Conservation (phyloP, 2,888 invertebrate species). For the Sarcophaga variegata region DNA sequence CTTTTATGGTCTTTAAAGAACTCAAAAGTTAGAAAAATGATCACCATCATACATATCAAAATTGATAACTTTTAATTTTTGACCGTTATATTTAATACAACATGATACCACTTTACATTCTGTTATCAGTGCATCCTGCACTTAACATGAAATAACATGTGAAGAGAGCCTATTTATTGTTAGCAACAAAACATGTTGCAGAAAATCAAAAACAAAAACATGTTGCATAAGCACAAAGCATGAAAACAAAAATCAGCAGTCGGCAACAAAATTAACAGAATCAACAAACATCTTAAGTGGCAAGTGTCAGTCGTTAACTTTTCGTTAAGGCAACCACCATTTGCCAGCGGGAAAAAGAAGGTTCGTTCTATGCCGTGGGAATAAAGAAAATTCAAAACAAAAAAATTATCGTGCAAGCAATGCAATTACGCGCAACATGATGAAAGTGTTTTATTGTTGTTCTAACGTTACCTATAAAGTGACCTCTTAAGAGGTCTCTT, state of each 20-base stretch:
- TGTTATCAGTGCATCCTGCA: no score
- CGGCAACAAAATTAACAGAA: slow-evolving; percentile 20
- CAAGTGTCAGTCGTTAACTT: slow-evolving; percentile 32
- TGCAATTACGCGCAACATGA: neutral
- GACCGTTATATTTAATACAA: no score
- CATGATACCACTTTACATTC: no score
- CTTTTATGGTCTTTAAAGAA: no score
- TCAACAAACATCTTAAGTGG: slow-evolving; percentile 24
- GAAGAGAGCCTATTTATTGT: no score
- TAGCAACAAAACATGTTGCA: no score
- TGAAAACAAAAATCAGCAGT: neutral
- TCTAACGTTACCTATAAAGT: slow-evolving; percentile 26
- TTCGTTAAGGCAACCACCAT: slow-evolving; percentile 29
- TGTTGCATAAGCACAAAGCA: neutral
- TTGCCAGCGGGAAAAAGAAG: slow-evolving; percentile 26
- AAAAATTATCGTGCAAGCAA: neutral
- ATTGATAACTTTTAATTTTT: no score
- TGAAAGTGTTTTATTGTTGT: slow-evolving; percentile 2
- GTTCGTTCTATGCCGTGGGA: neutral
- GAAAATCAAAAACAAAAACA: no score
- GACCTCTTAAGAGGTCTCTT: neutral
- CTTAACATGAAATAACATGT: no score
- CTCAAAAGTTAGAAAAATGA: no score
- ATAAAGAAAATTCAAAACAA: neutral
- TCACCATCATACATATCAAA: no score